These are phyloP conservation scores for Ceratina japonica DNA, from an alignment of 1,140 invertebrate species.

Conservation along the genomic window DNA sequence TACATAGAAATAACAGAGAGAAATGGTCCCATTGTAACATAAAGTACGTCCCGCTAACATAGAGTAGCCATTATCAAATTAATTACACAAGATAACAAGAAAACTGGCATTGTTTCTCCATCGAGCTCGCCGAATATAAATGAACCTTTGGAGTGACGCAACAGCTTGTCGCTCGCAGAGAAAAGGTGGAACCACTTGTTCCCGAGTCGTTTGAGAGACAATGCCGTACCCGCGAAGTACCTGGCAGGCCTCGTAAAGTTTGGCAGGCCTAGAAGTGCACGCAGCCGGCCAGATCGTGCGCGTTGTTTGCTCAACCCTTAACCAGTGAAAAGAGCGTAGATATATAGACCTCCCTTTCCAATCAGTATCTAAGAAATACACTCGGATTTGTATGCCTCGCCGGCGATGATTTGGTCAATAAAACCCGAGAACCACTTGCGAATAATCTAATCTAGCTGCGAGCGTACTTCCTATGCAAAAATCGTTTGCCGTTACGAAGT, in stretches of 20 bases:
- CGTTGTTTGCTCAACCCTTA: background rate
- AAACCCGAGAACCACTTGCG: background rate
- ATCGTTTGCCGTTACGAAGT: background rate
- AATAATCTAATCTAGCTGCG: background rate
- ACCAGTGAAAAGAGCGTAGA: background rate
- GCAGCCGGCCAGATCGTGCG: conserved; percentile 3
- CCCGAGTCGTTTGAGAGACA: conserved; percentile 10
- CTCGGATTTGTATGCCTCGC: background rate
- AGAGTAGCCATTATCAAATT: too few species aligned
- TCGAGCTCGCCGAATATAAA: too few species aligned
- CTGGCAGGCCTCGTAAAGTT: background rate
- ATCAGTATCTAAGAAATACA: background rate
- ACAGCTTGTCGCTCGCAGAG: conserved; percentile 8
- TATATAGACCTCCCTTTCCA: too few species aligned
- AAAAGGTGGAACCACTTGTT: background rate
- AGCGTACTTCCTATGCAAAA: background rate
- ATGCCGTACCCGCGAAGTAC: background rate
- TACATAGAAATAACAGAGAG: too few species aligned
- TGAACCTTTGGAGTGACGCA: background rate
- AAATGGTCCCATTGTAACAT: too few species aligned
- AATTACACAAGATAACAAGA: too few species aligned
- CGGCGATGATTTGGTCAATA: background rate
- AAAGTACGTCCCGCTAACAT: too few species aligned
- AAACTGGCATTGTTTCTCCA: too few species aligned
- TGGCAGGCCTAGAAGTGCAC: background rate